These are phyloP conservation scores for Alcedo quadribrachys DNA, from an alignment of 2,797 vertebrate species.

Conservation along the genomic window DNA sequence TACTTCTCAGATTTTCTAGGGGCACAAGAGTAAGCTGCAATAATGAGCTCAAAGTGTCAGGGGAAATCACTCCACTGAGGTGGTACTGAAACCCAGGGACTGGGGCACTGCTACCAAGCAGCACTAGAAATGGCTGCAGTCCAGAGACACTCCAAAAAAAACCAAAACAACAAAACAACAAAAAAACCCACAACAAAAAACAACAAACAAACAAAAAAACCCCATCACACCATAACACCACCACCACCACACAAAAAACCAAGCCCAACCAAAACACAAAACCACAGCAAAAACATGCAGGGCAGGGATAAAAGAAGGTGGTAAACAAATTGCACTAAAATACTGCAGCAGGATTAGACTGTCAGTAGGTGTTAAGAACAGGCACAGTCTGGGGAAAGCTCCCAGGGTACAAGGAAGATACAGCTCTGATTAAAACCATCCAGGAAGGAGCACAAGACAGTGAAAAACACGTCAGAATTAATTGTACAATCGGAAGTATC, in stretches of 20 bases:
- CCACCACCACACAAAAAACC: too few relatives aligned
- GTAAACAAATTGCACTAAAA: not conserved
- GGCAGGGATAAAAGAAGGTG: not conserved
- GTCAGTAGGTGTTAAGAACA: not conserved
- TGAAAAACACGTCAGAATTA: not conserved
- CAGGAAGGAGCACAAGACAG: not conserved
- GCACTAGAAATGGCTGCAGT: not conserved
- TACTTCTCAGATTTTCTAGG: not conserved
- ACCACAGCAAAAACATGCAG: rapidly evolving
- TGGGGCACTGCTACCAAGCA: not conserved
- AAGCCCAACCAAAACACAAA: too few relatives aligned
- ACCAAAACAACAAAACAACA: not conserved
- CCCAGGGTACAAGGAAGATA: not conserved
- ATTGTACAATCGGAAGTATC: not conserved
- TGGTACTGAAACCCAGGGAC: not conserved
- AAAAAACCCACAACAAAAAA: too few relatives aligned
- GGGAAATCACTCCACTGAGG: not conserved
- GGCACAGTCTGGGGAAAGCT: not conserved
- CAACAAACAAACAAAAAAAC: too few relatives aligned
- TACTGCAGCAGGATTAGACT: not conserved
- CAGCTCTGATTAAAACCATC: not conserved
- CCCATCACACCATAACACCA: too few relatives aligned
- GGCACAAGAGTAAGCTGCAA: not conserved
- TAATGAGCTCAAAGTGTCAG: not conserved
- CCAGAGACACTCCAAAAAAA: not conserved